phyloP scores from a whole-genome alignment of 2,113 vertebrate genomes.

The Aramus guarauna region DNA sequence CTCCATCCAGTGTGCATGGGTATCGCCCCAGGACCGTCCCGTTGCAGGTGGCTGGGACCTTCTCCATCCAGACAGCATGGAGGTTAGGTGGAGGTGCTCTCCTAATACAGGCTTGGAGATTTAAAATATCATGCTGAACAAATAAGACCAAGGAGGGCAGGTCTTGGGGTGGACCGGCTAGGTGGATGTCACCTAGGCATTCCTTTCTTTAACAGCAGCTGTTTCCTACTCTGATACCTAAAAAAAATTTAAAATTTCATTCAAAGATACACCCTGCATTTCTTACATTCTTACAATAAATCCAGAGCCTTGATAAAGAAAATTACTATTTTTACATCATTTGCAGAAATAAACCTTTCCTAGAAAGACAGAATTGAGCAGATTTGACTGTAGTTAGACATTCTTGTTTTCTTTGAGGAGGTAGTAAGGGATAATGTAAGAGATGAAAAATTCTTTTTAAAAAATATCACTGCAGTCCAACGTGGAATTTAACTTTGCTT shows the following conservation, averaged over 20 bases:
- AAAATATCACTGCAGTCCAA: background rate
- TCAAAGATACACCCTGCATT: background rate
- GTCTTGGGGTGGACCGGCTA: rapidly evolving
- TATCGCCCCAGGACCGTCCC: background rate
- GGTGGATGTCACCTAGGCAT: background rate
- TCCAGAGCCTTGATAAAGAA: background rate
- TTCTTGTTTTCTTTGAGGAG: background rate
- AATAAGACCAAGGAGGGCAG: background rate
- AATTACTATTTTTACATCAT: background rate
- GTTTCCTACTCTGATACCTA: background rate
- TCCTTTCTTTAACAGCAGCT: background rate
- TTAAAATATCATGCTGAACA: background rate
- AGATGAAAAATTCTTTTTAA: background rate
- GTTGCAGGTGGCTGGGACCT: background rate
- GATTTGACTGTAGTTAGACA: background rate
- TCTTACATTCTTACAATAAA: background rate
- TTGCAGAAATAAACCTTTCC: background rate
- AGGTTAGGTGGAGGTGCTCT: background rate
- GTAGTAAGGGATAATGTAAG: background rate
- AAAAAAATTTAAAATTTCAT: background rate
- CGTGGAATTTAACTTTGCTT: background rate
- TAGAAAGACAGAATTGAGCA: background rate
- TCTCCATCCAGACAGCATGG: background rate
- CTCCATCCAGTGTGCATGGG: rapidly evolving
- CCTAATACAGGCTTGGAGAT: background rate